Conservation (phyloP, 2,113 vertebrate genomes). For the Microcebus griseorufus region DNA sequence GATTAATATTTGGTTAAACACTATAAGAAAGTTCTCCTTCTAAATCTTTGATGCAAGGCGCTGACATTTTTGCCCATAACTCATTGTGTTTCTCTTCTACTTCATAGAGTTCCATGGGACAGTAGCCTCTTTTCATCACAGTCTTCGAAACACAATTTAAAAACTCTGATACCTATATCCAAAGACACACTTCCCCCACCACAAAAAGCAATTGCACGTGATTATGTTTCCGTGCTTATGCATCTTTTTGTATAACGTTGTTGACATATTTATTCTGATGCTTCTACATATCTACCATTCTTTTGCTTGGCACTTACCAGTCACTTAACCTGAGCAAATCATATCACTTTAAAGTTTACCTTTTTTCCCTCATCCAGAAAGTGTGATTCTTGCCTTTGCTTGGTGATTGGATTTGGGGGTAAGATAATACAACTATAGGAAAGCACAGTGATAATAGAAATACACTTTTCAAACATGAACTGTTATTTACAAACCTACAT, state of each 20-base stretch:
- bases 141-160: background rate
- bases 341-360: background rate
- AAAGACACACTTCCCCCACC: accelerated
- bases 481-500: background rate
- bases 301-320: background rate
- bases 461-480: background rate
- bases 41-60: background rate
- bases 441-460: background rate
- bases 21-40: background rate
- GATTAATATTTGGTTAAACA: background rate
- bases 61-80: background rate
- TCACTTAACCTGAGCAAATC: background rate
- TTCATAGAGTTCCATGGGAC: background rate
- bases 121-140: too few relatives aligned
- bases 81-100: background rate
- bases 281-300: background rate
- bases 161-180: background rate
- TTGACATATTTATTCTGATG: background rate
- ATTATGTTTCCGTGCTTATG: background rate
- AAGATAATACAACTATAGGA: background rate
- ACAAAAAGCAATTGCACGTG: background rate
- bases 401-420: background rate
- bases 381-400: background rate
- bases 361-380: background rate
- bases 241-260: background rate